A percentile compares a stretch with the other conserved stretches of the same genome.
Evolutionary conservation across 2,888 invertebrate genomes (phyloP).

Genomic region (Cephus runcator): DNA sequence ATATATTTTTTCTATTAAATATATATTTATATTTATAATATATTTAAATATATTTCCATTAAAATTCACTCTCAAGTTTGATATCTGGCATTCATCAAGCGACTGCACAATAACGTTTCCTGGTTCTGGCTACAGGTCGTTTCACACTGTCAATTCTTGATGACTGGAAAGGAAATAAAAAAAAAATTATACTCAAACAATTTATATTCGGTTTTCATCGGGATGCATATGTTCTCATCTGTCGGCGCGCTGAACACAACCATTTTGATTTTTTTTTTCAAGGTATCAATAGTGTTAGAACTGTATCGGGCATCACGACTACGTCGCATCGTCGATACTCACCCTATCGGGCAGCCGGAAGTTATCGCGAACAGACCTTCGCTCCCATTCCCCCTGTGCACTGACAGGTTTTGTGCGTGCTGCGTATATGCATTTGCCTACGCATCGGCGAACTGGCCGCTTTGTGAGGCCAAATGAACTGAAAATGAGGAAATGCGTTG

Average conservation of each 20-base stretch:
- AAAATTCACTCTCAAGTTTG: background rate
- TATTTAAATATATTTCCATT: background rate
- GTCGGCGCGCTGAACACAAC: background rate
- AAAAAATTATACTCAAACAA: background rate
- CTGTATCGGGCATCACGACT: background rate
- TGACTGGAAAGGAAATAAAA: too few species aligned
- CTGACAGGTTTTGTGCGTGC: slow-evolving; percentile 15
- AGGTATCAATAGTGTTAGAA: background rate
- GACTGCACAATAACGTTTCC: background rate
- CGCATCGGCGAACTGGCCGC: slow-evolving; percentile 13
- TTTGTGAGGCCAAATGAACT: slow-evolving; percentile 38
- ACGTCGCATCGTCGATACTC: background rate
- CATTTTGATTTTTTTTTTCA: background rate
- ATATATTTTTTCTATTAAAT: background rate
- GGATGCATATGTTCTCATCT: background rate
- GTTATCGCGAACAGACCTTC: background rate
- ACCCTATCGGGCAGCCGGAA: background rate
- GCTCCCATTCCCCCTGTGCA: background rate
- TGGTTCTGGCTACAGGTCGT: background rate
- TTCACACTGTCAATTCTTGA: background rate
- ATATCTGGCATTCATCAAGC: too few species aligned
- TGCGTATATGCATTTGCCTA: background rate
- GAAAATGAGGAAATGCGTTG: slow-evolving; percentile 39
- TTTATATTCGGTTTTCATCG: background rate
- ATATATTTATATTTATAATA: background rate